These are phyloP conservation scores for Diabrotica undecimpunctata DNA, from an alignment of 1,140 invertebrate species.

Conservation along the genomic window DNA sequence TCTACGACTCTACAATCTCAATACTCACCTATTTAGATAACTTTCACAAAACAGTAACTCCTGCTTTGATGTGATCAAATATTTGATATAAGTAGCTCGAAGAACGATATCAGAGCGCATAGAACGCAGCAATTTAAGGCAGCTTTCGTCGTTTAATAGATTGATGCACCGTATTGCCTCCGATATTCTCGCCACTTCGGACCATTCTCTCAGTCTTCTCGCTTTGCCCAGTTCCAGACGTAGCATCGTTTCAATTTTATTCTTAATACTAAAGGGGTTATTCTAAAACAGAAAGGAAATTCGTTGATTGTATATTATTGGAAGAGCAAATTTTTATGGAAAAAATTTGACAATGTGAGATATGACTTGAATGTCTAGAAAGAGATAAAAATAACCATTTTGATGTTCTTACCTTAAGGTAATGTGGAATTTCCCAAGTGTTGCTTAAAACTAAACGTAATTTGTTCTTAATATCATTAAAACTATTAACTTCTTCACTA, in stretches of 20 bases:
- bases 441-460: conserved; percentile 82
- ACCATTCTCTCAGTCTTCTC: conserved; percentile 78
- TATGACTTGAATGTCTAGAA: too few species aligned
- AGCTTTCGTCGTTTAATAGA: conserved; percentile 69
- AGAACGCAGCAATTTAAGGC: conserved; percentile 72
- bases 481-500: conserved; percentile 33
- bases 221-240: conserved; percentile 83
- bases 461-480: conserved; percentile 83
- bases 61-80: conserved; percentile 79
- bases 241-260: conserved; percentile 68
- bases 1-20: too few species aligned
- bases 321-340: background rate
- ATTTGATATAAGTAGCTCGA: conserved; percentile 78
- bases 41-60: conserved; percentile 75
- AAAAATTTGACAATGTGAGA: too few species aligned
- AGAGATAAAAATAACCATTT: too few species aligned
- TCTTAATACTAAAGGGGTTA: conserved; percentile 44
- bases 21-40: conserved; percentile 68
- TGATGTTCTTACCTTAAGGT: conserved; percentile 31
- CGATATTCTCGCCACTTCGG: conserved; percentile 74
- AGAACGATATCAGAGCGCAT: conserved; percentile 77
- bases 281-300: conserved; percentile 26
- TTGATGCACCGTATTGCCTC: conserved; percentile 80
- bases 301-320: background rate
- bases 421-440: conserved; percentile 36